Percentiles rank a stretch among this genome's conserved stretches.
Evolutionary conservation across 2,888 invertebrate genomes (phyloP).

Genomic region (Gari tellinella): DNA sequence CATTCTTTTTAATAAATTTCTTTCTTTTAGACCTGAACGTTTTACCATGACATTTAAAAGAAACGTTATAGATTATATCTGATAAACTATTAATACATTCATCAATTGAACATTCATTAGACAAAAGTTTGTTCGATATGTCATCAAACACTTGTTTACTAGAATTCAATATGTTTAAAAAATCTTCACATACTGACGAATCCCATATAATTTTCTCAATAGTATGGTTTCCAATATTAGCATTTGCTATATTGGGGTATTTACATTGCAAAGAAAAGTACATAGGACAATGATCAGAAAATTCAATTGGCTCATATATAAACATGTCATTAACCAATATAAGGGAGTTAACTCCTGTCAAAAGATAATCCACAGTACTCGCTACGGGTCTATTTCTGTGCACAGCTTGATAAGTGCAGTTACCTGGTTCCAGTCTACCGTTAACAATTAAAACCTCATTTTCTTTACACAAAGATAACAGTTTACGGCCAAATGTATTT

Average conservation of each 20-base stretch:
- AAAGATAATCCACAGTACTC: slow-evolving; percentile 27
- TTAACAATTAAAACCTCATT: slow-evolving; percentile 7
- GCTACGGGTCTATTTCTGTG: slow-evolving; percentile 17
- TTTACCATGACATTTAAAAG: slow-evolving; percentile 20
- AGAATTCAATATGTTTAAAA: background rate
- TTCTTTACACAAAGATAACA: slow-evolving; percentile 24
- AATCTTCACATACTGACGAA: slow-evolving; percentile 1
- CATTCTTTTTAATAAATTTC: background rate
- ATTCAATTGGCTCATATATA: slow-evolving; percentile 11
- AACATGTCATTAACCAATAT: background rate
- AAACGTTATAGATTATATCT: slow-evolving; percentile 11
- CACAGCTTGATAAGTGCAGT: background rate
- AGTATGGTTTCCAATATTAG: background rate
- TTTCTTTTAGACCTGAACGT: background rate
- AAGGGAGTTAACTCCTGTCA: background rate
- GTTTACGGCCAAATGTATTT: slow-evolving; percentile 15
- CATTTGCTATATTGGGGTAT: background rate
- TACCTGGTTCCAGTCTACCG: slow-evolving; percentile 13
- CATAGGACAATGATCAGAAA: slow-evolving; percentile 21
- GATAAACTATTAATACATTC: slow-evolving; percentile 3
- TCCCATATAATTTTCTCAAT: background rate
- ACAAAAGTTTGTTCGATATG: background rate
- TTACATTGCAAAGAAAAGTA: background rate
- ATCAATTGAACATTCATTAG: slow-evolving; percentile 6
- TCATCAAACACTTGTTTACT: slow-evolving; percentile 5